Evolutionary conservation across 2,113 vertebrate species (phyloP).

Genomic region (Fregetta grallaria): DNA sequence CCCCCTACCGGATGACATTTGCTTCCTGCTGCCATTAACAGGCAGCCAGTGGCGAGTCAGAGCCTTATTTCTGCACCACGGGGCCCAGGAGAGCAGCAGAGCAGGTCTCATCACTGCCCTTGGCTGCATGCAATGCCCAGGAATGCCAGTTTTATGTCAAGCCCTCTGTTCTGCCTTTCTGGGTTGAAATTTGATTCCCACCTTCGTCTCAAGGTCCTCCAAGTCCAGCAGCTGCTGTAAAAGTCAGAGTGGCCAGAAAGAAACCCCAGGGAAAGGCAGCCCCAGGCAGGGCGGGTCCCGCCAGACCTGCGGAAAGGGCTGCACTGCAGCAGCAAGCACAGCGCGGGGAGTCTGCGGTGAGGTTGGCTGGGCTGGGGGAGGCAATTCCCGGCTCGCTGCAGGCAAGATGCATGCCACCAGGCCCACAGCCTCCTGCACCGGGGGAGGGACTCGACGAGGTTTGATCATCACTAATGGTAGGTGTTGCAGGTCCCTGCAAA

Average conservation of each 20-base stretch:
- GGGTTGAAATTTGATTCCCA: background rate
- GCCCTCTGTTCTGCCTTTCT: background rate
- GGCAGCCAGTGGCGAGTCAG: rapidly evolving
- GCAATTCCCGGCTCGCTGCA: background rate
- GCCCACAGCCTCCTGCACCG: background rate
- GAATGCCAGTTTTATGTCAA: background rate
- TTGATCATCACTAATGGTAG: background rate
- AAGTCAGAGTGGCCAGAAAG: background rate
- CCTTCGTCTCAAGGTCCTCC: background rate
- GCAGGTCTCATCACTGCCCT: rapidly evolving
- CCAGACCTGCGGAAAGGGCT: rapidly evolving
- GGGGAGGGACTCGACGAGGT: rapidly evolving
- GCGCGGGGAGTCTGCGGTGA: rapidly evolving
- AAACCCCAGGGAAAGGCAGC: background rate
- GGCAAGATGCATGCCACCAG: background rate
- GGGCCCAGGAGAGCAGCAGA: background rate
- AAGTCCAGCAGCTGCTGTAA: background rate
- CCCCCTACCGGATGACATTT: rapidly evolving
- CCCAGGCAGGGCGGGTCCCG: background rate
- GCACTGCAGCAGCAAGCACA: rapidly evolving
- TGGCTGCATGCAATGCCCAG: rapidly evolving
- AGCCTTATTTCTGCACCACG: background rate
- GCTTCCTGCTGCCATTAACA: background rate
- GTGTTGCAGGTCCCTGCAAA: background rate
- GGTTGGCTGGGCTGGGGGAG: background rate